Evolutionary conservation across 1,140 invertebrate genomes (phyloP).

Genomic region (Danaus melanippus): DNA sequence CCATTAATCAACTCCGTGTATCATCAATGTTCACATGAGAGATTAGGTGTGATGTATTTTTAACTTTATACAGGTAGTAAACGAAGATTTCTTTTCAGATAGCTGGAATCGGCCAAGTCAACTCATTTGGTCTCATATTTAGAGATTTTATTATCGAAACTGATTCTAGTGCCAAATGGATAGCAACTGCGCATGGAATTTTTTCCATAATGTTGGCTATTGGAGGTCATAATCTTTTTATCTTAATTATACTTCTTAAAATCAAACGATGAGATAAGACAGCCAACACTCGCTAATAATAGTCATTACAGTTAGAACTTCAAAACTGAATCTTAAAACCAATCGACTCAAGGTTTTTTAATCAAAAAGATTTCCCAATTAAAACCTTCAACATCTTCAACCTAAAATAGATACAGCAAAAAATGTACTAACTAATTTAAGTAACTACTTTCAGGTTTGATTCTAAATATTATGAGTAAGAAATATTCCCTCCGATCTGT

Average conservation of each 20-base stretch:
- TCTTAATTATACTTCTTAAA: neutral
- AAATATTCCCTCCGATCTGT: constrained; percentile 64
- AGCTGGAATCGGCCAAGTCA: constrained; percentile 69
- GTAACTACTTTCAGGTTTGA: constrained; percentile 60
- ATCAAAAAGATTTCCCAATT: constrained; percentile 2
- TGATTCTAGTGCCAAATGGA: constrained; percentile 72
- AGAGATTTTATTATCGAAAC: constrained; percentile 75
- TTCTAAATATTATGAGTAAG: constrained; percentile 72
- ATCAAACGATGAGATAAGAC: too few relatives aligned
- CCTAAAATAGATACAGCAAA: neutral
- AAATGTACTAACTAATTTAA: neutral
- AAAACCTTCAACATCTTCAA: too few relatives aligned
- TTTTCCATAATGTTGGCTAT: constrained; percentile 59
- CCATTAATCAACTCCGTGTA: too few relatives aligned
- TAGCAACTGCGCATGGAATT: constrained; percentile 69
- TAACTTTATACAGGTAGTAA: neutral
- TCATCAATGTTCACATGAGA: too few relatives aligned
- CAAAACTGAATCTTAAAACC: too few relatives aligned
- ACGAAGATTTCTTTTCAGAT: constrained; percentile 49
- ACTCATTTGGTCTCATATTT: constrained; percentile 78
- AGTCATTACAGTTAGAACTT: too few relatives aligned
- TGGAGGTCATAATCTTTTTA: constrained; percentile 38
- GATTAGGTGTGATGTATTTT: too few relatives aligned
- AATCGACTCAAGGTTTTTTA: neutral
- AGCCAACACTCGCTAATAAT: too few relatives aligned